A percentile compares a stretch with the other conserved stretches of the same genome.
Conservation (phyloP, 2,888 invertebrate genomes). For the Minunthozetes semirufus region DNA sequence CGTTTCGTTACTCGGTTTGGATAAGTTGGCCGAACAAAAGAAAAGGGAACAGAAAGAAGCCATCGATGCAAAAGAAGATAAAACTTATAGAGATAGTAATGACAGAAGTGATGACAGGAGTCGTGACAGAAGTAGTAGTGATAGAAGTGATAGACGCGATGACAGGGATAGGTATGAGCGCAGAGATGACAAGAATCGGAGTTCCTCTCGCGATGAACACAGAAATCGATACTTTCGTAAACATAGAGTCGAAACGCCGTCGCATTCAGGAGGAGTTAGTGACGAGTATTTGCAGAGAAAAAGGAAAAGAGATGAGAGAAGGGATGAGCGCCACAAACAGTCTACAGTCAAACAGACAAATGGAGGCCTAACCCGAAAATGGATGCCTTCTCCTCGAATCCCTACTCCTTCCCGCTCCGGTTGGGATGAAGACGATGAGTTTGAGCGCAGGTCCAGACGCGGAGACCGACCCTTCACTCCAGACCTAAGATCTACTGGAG, state of each 20-base stretch:
- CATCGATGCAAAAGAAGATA: conserved; percentile 50
- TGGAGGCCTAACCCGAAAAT: conserved; percentile 20
- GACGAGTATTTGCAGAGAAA: conserved; percentile 67
- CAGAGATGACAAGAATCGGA: not conserved
- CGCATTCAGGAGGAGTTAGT: conserved; percentile 85
- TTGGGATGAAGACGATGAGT: conserved; percentile 58
- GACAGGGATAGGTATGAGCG: conserved; percentile 24
- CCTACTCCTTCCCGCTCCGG: conserved; percentile 56
- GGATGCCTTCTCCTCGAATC: conserved; percentile 37
- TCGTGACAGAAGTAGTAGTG: conserved; percentile 49
- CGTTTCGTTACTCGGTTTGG: conserved; percentile 69
- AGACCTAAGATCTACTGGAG: not conserved
- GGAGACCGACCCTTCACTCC: not conserved
- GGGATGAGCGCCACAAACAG: conserved; percentile 52
- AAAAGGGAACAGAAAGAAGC: not conserved
- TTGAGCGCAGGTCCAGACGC: not conserved
- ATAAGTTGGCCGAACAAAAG: conserved; percentile 60
- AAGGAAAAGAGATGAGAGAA: conserved; percentile 55
- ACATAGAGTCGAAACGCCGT: conserved; percentile 79
- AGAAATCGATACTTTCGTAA: conserved; percentile 60
- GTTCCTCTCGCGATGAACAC: not conserved
- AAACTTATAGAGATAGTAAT: conserved; percentile 29
- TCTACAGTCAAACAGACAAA: conserved; percentile 45
- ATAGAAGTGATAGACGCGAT: conserved; percentile 24
- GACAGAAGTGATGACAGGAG: conserved; percentile 31